These are phyloP conservation scores for Marcusenius ussheri DNA, from an alignment of 2,113 vertebrate species.

Conservation along the genomic window DNA sequence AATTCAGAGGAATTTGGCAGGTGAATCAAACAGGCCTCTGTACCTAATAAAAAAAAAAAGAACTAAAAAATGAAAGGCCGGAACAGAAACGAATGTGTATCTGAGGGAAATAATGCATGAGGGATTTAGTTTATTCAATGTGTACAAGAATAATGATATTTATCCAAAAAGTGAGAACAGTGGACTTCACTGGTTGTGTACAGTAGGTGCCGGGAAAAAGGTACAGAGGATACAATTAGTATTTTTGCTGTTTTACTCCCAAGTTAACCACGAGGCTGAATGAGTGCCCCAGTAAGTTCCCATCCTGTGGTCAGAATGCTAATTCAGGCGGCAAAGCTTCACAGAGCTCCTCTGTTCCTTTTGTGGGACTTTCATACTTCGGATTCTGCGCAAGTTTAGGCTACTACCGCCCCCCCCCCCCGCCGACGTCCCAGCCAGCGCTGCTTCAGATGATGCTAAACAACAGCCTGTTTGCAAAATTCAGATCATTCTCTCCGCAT, in stretches of 20 bases:
- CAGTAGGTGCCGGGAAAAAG: background rate
- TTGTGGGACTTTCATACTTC: conserved; percentile 5
- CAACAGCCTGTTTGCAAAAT: background rate
- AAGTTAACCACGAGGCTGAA: conserved; percentile 24
- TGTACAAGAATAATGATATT: background rate
- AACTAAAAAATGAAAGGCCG: background rate
- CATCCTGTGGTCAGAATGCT: conserved; percentile 24
- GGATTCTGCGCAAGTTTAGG: conserved; percentile 15
- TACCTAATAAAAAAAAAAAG: background rate
- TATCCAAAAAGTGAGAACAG: background rate
- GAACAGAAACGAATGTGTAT: background rate
- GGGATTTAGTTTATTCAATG: background rate
- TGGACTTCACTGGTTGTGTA: background rate
- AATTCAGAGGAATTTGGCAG: background rate
- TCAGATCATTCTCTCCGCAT: background rate
- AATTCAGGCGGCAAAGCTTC: conserved; percentile 19
- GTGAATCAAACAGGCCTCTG: background rate
- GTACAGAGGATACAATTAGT: background rate
- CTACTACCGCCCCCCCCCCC: background rate
- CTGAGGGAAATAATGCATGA: background rate
- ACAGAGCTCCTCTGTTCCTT: conserved; percentile 18
- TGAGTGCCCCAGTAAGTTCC: conserved; percentile 33
- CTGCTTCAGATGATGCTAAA: background rate
- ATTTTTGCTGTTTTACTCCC: background rate
- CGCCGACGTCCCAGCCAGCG: background rate